These are phyloP conservation scores for Turdus rufiventris DNA, from an alignment of 2,113 vertebrate genomes.

Conservation along the genomic window DNA sequence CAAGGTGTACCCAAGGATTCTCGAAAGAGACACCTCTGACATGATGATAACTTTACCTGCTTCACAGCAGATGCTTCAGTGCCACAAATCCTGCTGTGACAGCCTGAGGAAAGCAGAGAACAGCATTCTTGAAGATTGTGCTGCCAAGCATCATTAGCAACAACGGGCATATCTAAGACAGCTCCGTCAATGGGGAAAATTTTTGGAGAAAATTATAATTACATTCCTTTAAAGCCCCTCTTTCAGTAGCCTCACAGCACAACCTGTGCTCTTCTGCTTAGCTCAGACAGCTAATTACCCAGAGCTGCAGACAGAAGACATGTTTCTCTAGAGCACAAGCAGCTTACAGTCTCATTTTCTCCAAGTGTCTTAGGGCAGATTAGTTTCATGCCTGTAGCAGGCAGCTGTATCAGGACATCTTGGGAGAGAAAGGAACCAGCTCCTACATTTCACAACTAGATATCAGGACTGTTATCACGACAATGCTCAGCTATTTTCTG, in stretches of 20 bases:
- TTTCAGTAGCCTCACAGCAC: neutral
- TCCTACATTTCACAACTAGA: neutral
- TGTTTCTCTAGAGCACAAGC: neutral
- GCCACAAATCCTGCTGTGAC: neutral
- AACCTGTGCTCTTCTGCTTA: neutral
- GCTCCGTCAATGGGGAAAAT: neutral
- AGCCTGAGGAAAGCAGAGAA: neutral
- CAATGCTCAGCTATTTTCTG: neutral
- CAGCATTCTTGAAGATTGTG: neutral
- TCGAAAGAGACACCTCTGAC: neutral
- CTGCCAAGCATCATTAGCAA: neutral
- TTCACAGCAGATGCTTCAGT: neutral
- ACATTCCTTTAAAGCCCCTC: neutral
- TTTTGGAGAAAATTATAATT: neutral
- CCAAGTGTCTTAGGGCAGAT: neutral
- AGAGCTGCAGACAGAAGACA: neutral
- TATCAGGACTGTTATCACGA: neutral
- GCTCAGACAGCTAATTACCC: neutral
- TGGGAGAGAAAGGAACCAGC: neutral
- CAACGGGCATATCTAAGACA: fast-evolving
- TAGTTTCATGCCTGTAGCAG: neutral
- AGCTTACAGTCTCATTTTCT: slow-evolving; percentile 7
- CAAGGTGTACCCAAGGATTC: neutral
- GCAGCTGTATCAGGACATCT: neutral
- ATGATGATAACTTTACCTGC: neutral